Evolutionary conservation across 2,888 invertebrate species (phyloP).

Genomic region (Holacanthella duospinosa): DNA sequence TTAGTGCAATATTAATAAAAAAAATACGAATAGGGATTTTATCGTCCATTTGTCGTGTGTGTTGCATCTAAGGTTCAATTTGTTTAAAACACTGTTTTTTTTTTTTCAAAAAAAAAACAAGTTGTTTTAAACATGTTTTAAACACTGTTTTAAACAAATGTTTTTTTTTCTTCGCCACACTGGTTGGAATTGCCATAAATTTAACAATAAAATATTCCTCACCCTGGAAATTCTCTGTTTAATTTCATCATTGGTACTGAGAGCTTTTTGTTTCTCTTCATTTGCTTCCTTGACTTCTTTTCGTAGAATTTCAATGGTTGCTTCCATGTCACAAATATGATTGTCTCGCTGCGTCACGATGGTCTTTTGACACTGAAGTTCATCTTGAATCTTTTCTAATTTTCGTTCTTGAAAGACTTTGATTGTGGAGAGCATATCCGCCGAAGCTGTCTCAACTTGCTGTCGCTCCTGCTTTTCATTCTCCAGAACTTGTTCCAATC

Average conservation of each 20-base stretch:
- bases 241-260: neutral
- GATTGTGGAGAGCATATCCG: neutral
- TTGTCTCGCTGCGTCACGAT: neutral
- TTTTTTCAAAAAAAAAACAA: too few relatives aligned
- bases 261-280: neutral
- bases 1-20: too few relatives aligned
- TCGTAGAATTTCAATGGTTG: neutral
- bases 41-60: too few relatives aligned
- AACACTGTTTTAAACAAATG: too few relatives aligned
- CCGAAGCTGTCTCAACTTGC: neutral
- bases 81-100: too few relatives aligned
- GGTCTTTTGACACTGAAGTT: slow-evolving; percentile 5
- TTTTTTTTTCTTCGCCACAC: too few relatives aligned
- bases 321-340: slow-evolving; percentile 3
- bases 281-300: neutral
- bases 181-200: too few relatives aligned
- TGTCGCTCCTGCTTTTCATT: neutral
- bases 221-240: neutral
- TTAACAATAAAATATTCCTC: too few relatives aligned
- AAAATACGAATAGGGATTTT: too few relatives aligned
- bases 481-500: neutral
- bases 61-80: too few relatives aligned
- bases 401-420: slow-evolving; percentile 6
- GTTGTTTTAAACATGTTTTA: too few relatives aligned
- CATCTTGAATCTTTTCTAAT: neutral